These are phyloP conservation scores for Tachina lurida DNA, from an alignment of 2,888 invertebrate species.

Conservation along the genomic window DNA sequence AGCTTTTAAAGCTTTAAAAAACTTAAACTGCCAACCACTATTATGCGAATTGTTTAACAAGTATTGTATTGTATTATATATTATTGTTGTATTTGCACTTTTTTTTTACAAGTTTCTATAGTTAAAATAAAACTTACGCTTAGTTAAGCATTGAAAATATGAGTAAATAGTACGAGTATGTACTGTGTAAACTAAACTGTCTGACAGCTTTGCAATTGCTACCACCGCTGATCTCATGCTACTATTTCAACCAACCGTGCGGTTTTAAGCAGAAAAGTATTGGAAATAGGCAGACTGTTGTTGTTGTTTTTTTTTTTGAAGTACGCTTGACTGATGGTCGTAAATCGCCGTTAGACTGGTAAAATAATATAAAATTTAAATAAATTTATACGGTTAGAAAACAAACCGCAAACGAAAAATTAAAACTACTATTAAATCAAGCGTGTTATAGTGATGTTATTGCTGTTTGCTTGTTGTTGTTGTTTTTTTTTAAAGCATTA, in stretches of 20 bases:
- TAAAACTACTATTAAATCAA: slow-evolving; percentile 75
- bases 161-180: neutral
- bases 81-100: neutral
- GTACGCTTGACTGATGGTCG: slow-evolving; percentile 73
- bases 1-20: slow-evolving; percentile 28
- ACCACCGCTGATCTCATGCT: slow-evolving; percentile 15
- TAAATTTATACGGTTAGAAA: slow-evolving; percentile 28
- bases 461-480: slow-evolving; percentile 4
- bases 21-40: slow-evolving; percentile 50
- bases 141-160: slow-evolving; percentile 65
- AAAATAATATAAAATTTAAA: slow-evolving; percentile 61
- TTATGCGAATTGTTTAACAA: slow-evolving; percentile 66
- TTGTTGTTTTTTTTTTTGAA: slow-evolving; percentile 5
- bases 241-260: slow-evolving; percentile 52
- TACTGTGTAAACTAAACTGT: slow-evolving; percentile 58
- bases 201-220: slow-evolving; percentile 55
- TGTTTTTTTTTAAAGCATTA: neutral
- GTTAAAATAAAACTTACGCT: slow-evolving; percentile 58
- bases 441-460: slow-evolving; percentile 52
- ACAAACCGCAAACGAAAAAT: slow-evolving; percentile 61
- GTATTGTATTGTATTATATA: slow-evolving; percentile 30
- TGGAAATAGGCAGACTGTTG: slow-evolving; percentile 36
- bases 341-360: slow-evolving; percentile 68
- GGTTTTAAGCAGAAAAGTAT: slow-evolving; percentile 36
- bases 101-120: slow-evolving; percentile 19